Evolutionary conservation across 2,888 invertebrate genomes (phyloP), one percentile per base, ranked within the genome.

Genomic region (Torymus aiolomorphi): DNA sequence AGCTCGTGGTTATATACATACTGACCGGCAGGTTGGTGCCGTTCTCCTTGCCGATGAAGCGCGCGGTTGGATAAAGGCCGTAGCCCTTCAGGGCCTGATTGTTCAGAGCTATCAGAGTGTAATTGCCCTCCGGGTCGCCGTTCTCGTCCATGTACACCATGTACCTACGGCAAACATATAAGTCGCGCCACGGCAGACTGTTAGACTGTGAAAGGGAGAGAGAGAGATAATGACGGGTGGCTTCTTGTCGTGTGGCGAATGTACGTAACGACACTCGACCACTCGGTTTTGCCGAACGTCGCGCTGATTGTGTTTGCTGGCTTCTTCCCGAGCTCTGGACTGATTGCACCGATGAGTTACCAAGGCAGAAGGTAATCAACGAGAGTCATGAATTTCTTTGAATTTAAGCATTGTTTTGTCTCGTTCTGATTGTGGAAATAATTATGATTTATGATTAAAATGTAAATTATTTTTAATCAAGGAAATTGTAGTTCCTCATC

Each of bases 81-180:
- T 94, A 94, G 12, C 93, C 92, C 57, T 85, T 86, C 14, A 82
- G 80, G 1, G 84, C 73, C 66, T 83, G 73, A 83, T 86, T 76
- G 81, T 88, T 84, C 83, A 89, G 18, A 66, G 90, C 94, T 84
- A 98, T 93, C 82, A 98, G 92, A 0, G 97, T 97, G 91, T 97
- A 98, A 92, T 98, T 98, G 13, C 98, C 98, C 87, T 97, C 97
- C 0, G 97, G 96, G 88, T 98, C 97, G 0, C 97, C 97, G 86
- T 96, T 95, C 86, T 95, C 95, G 90, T 98, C 97, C 93, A 98
- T 97, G 87, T 96, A 95, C n/a, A 96, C 95, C 92, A 95, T 95
- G 90, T 97, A 97, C 61, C 97, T 96, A 89, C n/a, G 85, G 69
- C 8, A n/a, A 13, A 78, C 31, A 51, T 51, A 69, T 31, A 73